Base-by-base conservation (phyloP, 2,888 invertebrate species). In the Chymomyza caudatula region DNA sequence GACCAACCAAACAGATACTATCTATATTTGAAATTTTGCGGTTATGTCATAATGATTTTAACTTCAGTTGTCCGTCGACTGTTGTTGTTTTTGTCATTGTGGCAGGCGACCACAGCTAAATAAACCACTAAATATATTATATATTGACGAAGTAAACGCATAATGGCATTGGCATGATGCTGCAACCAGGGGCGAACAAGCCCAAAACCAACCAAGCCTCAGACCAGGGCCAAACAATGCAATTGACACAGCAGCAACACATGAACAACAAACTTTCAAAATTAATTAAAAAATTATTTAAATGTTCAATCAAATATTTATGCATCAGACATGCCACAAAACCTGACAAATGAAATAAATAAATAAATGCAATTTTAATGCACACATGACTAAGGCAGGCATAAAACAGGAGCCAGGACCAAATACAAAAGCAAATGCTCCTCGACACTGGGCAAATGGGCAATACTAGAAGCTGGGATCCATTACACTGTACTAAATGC, bases 41-140 rank as follows among this genome's bases (percentile, higher is more conserved):
- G 80, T 69, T 66, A 52, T 60, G 60, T 78, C 76, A 84, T 74
- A 75, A 77, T 81, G 65, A 60, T 71, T 62, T 25, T 22, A 15
- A 53, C 11, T 53, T 25, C 22, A 20, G 19, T 22, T 53, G 15
- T n/a, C 20, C 22, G 56, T 20, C 13, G 3, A 22, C 4, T 51
- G 42, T 37, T 59, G 19, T 2, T 63, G 15, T 56, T 63, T 56
- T 54, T 58, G 47, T 53, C 62, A 58, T 29, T 47, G 55, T 47
- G 49, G 62, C 60, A 55, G 61, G 20, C 70, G 69, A 84, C 82
- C 85, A 23, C 85, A 74, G 60, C 56, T 71, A 52, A 74, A 74
- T 73, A 77, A 85, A 82, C 79, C 81, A 71, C 85, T 74, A 82
- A 85, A 79, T 78, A 85, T 82, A 85, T 85, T 73, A 85, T 81